phyloP scores from a whole-genome alignment of 2,888 invertebrate genomes.

The Eledona agricola region DNA sequence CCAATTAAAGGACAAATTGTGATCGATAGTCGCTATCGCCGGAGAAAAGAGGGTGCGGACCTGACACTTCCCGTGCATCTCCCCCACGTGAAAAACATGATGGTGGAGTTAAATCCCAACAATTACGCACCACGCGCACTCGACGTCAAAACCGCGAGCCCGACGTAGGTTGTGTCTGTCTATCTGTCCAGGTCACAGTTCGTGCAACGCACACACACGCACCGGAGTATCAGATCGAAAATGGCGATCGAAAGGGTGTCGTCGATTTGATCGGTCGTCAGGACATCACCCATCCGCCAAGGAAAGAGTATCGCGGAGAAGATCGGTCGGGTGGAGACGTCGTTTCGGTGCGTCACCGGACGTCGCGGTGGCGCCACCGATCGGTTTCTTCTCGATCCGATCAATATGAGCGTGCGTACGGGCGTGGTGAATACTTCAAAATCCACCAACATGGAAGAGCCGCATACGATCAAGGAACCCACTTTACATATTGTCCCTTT shows the following conservation, averaged over 20 bases:
- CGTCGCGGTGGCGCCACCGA: slow-evolving; percentile 62
- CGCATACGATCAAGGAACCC: slow-evolving; percentile 9
- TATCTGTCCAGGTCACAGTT: too few relatives aligned
- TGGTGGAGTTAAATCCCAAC: slow-evolving; percentile 24
- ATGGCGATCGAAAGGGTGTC: slow-evolving; percentile 8
- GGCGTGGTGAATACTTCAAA: slow-evolving; percentile 58
- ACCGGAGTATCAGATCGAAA: not conserved
- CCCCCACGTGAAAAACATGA: slow-evolving; percentile 37
- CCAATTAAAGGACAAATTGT: too few relatives aligned
- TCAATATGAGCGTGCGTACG: slow-evolving; percentile 62
- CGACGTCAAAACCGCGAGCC: slow-evolving; percentile 2
- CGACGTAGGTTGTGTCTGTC: too few relatives aligned
- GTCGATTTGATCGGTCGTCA: slow-evolving; percentile 20
- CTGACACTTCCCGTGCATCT: slow-evolving; percentile 32
- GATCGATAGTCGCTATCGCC: slow-evolving; percentile 1
- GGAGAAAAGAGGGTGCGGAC: slow-evolving; percentile 43
- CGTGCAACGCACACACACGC: not conserved
- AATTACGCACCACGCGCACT: slow-evolving; percentile 27
- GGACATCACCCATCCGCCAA: slow-evolving; percentile 27
- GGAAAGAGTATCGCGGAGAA: slow-evolving; percentile 29
- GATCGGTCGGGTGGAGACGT: slow-evolving; percentile 43
- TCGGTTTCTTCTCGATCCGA: slow-evolving; percentile 57
- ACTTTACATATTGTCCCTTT: slow-evolving; percentile 22
- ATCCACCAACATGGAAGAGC: slow-evolving; percentile 31
- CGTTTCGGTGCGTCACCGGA: slow-evolving; percentile 61